phyloP scores from a whole-genome alignment of 2,888 invertebrate genomes.

The Notodonta dromedarius region DNA sequence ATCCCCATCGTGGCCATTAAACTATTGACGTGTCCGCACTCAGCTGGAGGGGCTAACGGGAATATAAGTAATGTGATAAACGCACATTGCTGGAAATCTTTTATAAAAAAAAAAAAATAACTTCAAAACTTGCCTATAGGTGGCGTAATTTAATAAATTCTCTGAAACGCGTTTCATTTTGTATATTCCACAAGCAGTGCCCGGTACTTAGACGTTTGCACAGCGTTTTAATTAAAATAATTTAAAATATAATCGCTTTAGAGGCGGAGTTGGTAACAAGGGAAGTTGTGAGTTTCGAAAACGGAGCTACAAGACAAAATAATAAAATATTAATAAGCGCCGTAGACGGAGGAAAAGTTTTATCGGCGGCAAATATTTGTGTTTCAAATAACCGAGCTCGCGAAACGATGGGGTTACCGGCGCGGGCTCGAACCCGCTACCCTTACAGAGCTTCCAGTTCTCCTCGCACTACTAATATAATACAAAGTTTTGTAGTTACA shows the following conservation, averaged over 20 bases:
- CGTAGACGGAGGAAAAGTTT: constrained; percentile 79
- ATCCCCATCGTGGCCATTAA: no score
- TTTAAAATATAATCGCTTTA: constrained; percentile 84
- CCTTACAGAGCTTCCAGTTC: constrained; percentile 43
- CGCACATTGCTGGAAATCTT: no score
- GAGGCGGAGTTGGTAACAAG: constrained; percentile 76
- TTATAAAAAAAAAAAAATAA: no score
- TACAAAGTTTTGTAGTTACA: not conserved
- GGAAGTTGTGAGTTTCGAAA: constrained; percentile 77
- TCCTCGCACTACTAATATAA: constrained; percentile 31
- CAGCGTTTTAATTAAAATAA: constrained; percentile 84
- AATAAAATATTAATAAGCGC: constrained; percentile 84
- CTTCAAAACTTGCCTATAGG: not conserved
- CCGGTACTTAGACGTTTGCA: constrained; percentile 68
- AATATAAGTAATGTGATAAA: no score
- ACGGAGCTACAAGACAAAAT: constrained; percentile 82
- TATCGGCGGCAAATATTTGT: constrained; percentile 79
- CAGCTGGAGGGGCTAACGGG: no score
- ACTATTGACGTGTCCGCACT: no score
- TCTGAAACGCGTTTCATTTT: constrained; percentile 50
- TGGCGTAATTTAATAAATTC: constrained; percentile 12
- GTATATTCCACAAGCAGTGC: constrained; percentile 53
- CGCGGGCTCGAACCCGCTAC: constrained; percentile 54
- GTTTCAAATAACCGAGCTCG: constrained; percentile 79
- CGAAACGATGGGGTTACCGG: constrained; percentile 72